Evolutionary conservation across 2,888 invertebrate genomes (phyloP).

Genomic region (Cataglyphis livida): DNA sequence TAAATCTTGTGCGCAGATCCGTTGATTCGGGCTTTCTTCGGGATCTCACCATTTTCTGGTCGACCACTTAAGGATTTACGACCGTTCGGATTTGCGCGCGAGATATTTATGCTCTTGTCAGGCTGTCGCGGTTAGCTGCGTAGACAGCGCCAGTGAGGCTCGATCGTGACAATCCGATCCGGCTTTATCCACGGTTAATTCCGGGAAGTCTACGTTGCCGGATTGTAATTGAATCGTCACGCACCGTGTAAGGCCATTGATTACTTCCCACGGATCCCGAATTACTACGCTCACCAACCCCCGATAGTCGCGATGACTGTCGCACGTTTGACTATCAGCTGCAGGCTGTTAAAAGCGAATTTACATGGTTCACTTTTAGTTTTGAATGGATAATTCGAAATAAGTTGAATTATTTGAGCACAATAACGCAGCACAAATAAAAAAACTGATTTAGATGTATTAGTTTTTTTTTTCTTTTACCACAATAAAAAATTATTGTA

Average conservation of each 20-base stretch:
- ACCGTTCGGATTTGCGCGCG: conserved; percentile 65
- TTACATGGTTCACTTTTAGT: conserved; percentile 4
- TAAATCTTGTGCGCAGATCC: conserved; percentile 62
- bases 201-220: conserved; percentile 72
- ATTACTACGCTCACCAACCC: conserved; percentile 40
- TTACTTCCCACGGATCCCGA: conserved; percentile 68
- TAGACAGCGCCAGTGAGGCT: conserved; percentile 39
- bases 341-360: conserved; percentile 7
- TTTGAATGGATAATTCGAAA: neutral
- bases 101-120: conserved; percentile 67
- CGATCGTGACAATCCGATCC: conserved; percentile 71
- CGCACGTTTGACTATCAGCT: conserved; percentile 21
- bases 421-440: neutral
- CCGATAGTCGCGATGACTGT: conserved; percentile 28
- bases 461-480: neutral
- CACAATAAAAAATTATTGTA: neutral
- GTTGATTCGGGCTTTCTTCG: conserved; percentile 65
- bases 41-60: conserved; percentile 51
- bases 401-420: neutral
- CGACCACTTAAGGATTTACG: conserved; percentile 73
- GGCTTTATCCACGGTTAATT: conserved; percentile 74
- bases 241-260: conserved; percentile 73
- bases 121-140: conserved; percentile 51
- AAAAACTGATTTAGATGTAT: neutral
- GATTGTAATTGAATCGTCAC: conserved; percentile 76